Evolutionary conservation across 2,113 vertebrate genomes (phyloP), one percentile per base, ranked within the genome.

Genomic region (Scalopus aquaticus): DNA sequence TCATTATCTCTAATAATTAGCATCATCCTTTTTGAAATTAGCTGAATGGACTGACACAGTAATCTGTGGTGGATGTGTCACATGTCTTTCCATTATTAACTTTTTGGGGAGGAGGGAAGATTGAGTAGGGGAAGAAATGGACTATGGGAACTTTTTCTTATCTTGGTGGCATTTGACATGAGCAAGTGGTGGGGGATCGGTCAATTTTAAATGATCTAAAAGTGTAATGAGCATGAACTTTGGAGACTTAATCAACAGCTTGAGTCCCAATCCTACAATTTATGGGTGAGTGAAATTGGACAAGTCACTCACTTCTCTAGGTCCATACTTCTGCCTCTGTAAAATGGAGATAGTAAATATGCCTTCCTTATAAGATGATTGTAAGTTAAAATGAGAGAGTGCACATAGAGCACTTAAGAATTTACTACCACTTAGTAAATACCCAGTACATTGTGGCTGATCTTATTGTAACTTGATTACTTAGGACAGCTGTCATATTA

Each of bases 1-100:
- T 96, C 96, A 96, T 97, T 97, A 97, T 97, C 94, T 97, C 77
- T 49, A 95, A 88, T 97, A 97, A 97, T 97, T 97, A 97, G 96
- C 95, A 96, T 96, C 67, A 90, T 95, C 91, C 58, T 96, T 97
- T 97, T 70, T 64, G 84, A 93, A 96, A 97, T 94, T 93, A 97
- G 80, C 89, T 97, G 96, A 96, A 97, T 96, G 95, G 80, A 85
- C 90, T 93, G 93, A 96, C 87, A 97, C 13, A 92, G 92, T 93
- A 74, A 69, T 96, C 87, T 91, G 58, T 74, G 80, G 82, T 56
- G 42, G 74, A 64, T 95, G 35, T 78, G 90, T 85, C 91, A 74
- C 82, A 84, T 92, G 94, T 90, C 87, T 95, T 93, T 92, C 73
- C 96, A 96, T 97, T 96, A 95, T 96, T 97, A 97, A 95, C 92